Conservation (phyloP, 2,797 vertebrate species). For the Lepus townsendii region DNA sequence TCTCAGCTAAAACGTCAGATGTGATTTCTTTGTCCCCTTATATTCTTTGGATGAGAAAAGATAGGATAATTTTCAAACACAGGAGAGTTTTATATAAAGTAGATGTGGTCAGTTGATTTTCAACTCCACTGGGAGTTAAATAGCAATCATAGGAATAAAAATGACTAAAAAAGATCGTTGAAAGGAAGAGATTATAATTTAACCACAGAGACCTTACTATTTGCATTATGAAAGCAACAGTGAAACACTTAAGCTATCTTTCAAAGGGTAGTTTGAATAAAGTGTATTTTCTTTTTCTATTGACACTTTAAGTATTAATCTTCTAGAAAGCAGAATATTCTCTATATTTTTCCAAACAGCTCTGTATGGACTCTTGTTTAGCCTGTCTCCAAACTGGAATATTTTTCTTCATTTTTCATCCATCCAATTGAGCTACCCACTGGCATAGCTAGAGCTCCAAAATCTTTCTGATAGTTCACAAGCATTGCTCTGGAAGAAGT, state of each 20-base stretch:
- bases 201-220: neutral
- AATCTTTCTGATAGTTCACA: neutral
- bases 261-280: slow-evolving; percentile 25
- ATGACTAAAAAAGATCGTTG: neutral
- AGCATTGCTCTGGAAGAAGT: neutral
- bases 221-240: neutral
- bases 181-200: neutral
- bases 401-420: neutral
- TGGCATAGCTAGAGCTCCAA: neutral
- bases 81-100: neutral
- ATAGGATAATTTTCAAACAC: slow-evolving; percentile 29
- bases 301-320: neutral
- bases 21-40: too few species aligned
- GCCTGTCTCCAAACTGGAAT: neutral
- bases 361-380: neutral
- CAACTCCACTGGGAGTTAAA: neutral
- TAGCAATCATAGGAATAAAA: neutral
- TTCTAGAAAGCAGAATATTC: neutral
- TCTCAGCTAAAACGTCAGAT: too few species aligned
- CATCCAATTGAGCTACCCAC: neutral
- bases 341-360: neutral
- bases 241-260: neutral
- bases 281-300: neutral
- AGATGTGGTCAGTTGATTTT: neutral
- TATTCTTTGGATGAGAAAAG: neutral